Evolutionary conservation across 2,888 invertebrate genomes (phyloP).

Genomic region (Quadroppia sp.): DNA sequence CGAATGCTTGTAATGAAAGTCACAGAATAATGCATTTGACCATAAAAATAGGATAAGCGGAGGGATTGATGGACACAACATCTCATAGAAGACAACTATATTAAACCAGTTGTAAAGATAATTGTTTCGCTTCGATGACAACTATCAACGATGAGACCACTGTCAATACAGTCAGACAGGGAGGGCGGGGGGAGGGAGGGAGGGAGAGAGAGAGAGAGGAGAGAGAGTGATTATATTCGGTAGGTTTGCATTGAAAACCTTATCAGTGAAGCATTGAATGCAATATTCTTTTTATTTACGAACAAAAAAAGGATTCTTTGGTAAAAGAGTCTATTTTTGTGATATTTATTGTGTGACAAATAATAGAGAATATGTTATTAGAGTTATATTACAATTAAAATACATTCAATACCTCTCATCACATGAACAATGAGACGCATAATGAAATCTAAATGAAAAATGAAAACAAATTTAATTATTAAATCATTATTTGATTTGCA

Average conservation of each 20-base stretch:
- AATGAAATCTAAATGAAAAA: constrained; percentile 62
- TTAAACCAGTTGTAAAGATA: constrained; percentile 19
- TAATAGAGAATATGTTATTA: constrained; percentile 3
- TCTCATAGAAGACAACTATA: not conserved
- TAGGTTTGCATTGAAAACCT: not conserved
- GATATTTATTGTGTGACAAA: not conserved
- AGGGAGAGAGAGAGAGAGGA: no score
- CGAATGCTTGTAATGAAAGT: not conserved
- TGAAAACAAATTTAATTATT: no score
- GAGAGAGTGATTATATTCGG: not conserved
- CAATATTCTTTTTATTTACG: not conserved
- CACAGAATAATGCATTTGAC: constrained; percentile 23
- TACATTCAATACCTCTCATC: constrained; percentile 71
- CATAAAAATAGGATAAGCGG: constrained; percentile 34
- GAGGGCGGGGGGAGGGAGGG: no score
- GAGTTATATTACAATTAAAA: not conserved
- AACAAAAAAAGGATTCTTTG: not conserved
- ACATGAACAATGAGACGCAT: constrained; percentile 85
- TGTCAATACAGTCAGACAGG: no score
- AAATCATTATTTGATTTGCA: no score
- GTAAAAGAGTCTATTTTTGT: not conserved
- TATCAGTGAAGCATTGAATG: not conserved
- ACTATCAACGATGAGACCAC: no score
- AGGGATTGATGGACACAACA: constrained; percentile 27
- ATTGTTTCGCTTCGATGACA: constrained; percentile 19